These are phyloP conservation scores for Idaea straminata DNA, from an alignment of 2,888 invertebrate species.

Conservation along the genomic window DNA sequence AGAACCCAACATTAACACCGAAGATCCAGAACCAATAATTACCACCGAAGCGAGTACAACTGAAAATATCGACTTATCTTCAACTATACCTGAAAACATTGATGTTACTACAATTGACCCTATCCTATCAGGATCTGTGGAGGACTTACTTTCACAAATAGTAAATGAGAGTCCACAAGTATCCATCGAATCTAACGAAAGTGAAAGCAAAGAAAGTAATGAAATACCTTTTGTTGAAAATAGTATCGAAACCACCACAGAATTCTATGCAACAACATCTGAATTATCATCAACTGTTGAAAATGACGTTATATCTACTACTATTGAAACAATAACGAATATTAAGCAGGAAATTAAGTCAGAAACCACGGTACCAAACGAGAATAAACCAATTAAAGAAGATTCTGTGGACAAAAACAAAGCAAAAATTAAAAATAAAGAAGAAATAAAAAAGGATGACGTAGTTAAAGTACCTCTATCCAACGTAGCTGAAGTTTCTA, in stretches of 20 bases:
- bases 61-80: slow-evolving; percentile 32
- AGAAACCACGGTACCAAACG: slow-evolving; percentile 19
- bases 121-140: slow-evolving; percentile 70
- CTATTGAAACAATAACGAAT: slow-evolving; percentile 8
- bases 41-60: slow-evolving; percentile 30
- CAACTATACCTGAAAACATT: slow-evolving; percentile 27
- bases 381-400: slow-evolving; percentile 15
- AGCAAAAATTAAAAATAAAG: slow-evolving; percentile 17
- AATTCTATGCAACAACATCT: slow-evolving; percentile 2
- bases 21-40: slow-evolving; percentile 16
- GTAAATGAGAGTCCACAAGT: slow-evolving; percentile 56
- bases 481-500: neutral
- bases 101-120: slow-evolving; percentile 59
- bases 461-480: neutral
- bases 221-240: slow-evolving; percentile 36
- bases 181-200: slow-evolving; percentile 36
- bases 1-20: neutral
- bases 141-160: slow-evolving; percentile 73
- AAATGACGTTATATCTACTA: neutral
- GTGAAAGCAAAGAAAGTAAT: slow-evolving; percentile 17
- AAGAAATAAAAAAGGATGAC: slow-evolving; percentile 14
- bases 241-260: slow-evolving; percentile 32
- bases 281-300: neutral
- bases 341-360: slow-evolving; percentile 12
- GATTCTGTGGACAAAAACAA: slow-evolving; percentile 19